Percentiles rank a stretch among this genome's conserved stretches.
phyloP scores from a whole-genome alignment of 1,140 invertebrate species.

The Drosophila ironensis region DNA sequence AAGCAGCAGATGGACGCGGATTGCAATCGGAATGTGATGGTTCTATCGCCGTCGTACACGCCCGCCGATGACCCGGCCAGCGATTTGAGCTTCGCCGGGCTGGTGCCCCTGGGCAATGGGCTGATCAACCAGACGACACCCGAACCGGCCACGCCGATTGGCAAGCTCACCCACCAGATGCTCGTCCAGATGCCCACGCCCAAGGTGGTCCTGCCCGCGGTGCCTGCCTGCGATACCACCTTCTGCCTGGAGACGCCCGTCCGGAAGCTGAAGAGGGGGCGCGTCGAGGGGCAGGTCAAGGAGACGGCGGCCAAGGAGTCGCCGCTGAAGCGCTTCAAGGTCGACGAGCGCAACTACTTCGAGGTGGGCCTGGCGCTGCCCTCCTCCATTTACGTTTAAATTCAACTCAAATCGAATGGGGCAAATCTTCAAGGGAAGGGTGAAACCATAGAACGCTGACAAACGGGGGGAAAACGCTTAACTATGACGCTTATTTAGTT shows the following conservation, averaged over 20 bases:
- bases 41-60: slow-evolving; percentile 77
- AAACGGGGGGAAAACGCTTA: slow-evolving; percentile 81
- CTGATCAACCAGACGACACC: slow-evolving; percentile 34
- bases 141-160: slow-evolving; percentile 44
- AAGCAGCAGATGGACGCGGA: slow-evolving; percentile 64
- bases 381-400: slow-evolving; percentile 71
- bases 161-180: slow-evolving; percentile 19
- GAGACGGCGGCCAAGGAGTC: slow-evolving; percentile 32
- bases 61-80: slow-evolving; percentile 77
- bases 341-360: slow-evolving; percentile 70
- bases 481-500: slow-evolving; percentile 80
- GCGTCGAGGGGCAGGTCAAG: slow-evolving; percentile 1
- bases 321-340: slow-evolving; percentile 67
- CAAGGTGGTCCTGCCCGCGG: neutral
- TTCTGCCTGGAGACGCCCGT: slow-evolving; percentile 64
- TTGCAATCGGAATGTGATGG: slow-evolving; percentile 4
- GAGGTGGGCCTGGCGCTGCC: slow-evolving; percentile 75
- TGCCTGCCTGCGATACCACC: slow-evolving; percentile 31
- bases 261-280: slow-evolving; percentile 29
- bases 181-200: slow-evolving; percentile 46
- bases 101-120: slow-evolving; percentile 24
- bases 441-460: slow-evolving; percentile 52
- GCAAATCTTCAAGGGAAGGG: neutral
- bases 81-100: slow-evolving; percentile 68
- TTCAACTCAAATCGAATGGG: neutral